Conservation (phyloP, 2,113 vertebrate species). For the Oxyruncus cristatus region DNA sequence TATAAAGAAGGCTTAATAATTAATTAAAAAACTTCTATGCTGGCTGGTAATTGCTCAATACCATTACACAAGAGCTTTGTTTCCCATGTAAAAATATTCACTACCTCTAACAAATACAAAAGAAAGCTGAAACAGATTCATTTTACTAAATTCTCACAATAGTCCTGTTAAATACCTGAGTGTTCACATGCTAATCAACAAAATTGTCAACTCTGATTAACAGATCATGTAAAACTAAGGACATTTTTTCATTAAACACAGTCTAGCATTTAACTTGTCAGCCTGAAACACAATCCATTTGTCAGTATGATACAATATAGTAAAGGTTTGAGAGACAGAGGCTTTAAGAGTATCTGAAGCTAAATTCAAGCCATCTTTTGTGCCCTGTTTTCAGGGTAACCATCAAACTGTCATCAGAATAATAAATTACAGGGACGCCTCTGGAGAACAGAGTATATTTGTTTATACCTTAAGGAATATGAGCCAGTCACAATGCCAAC, state of each 20-base stretch:
- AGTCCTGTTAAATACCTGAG: conserved; percentile 51
- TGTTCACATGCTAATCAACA: conserved; percentile 57
- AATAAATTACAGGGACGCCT: conserved; percentile 60
- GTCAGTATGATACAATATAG: conserved; percentile 42
- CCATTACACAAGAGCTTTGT: not conserved
- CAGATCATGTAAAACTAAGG: conserved; percentile 50
- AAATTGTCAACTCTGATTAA: conserved; percentile 65
- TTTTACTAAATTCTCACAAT: conserved; percentile 30
- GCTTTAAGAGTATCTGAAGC: conserved; percentile 61
- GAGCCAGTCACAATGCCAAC: not conserved
- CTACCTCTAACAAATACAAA: not conserved
- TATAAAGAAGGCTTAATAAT: not conserved
- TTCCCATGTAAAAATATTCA: not conserved
- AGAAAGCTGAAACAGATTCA: not conserved
- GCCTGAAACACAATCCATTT: conserved; percentile 59
- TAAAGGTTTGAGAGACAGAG: conserved; percentile 45
- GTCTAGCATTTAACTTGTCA: conserved; percentile 40
- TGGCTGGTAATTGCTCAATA: not conserved
- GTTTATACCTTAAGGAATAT: conserved; percentile 61
- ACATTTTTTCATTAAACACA: conserved; percentile 50
- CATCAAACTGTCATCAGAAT: conserved; percentile 68
- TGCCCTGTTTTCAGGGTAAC: conserved; percentile 65
- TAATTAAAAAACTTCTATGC: not conserved
- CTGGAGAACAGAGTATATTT: conserved; percentile 58
- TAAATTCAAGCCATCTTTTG: conserved; percentile 67